Conservation (phyloP, 2,797 vertebrate species). For the Ctenosaura bakeri region DNA sequence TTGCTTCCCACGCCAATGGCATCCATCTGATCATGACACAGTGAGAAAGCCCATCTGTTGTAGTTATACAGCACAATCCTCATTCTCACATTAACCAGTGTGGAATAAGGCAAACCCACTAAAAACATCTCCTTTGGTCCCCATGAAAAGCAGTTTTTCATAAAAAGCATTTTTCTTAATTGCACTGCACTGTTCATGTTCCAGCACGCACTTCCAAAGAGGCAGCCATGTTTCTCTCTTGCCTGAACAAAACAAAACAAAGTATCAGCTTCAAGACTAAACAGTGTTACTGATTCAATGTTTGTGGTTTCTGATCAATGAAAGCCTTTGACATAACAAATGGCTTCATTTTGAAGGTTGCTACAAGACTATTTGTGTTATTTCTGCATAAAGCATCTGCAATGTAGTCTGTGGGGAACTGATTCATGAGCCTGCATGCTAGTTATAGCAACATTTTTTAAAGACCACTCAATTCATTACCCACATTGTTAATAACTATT, state of each 20-base stretch:
- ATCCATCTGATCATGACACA: background rate
- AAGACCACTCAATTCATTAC: too few species aligned
- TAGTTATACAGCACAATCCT: too few species aligned
- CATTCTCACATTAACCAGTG: background rate
- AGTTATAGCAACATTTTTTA: background rate
- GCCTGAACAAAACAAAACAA: too few species aligned
- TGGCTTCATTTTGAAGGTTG: background rate
- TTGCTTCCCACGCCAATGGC: background rate
- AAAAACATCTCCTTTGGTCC: background rate
- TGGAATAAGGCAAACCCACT: background rate
- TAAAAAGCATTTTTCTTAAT: too few species aligned
- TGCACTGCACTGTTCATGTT: background rate
- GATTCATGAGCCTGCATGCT: background rate
- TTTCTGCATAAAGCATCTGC: background rate
- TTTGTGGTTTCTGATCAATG: background rate
- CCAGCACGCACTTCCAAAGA: background rate
- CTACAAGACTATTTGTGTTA: background rate
- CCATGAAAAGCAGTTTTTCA: background rate
- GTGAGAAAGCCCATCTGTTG: background rate
- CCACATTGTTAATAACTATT: too few species aligned
- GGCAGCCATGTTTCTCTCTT: background rate
- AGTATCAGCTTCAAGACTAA: background rate
- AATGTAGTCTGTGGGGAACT: background rate
- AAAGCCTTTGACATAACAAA: background rate
- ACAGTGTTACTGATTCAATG: background rate